Evolutionary conservation across 2,888 invertebrate species (phyloP).

Genomic region (Elmis aenea): DNA sequence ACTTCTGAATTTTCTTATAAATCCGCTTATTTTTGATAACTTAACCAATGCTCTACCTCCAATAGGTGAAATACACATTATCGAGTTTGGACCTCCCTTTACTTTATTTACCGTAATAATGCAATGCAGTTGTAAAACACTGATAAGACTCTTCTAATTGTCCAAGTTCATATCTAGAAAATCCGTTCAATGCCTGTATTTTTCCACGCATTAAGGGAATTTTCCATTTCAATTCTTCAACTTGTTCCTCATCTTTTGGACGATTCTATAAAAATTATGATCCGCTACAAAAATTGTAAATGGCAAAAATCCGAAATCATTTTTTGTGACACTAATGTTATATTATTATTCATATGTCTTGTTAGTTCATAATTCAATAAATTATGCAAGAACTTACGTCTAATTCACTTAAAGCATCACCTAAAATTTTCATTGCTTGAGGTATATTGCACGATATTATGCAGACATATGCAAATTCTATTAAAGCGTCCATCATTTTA

Average conservation of each 20-base stretch:
- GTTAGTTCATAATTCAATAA: conserved; percentile 3
- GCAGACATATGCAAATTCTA: conserved; percentile 56
- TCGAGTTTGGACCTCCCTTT: too few species aligned
- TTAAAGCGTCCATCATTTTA: conserved; percentile 51
- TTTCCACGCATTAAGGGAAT: conserved; percentile 44
- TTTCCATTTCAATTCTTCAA: conserved; percentile 40
- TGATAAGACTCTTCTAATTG: conserved; percentile 42
- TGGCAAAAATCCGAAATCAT: too few species aligned
- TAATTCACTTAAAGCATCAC: conserved; percentile 48
- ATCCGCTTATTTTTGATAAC: too few species aligned
- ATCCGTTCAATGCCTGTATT: conserved; percentile 45
- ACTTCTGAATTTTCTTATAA: too few species aligned
- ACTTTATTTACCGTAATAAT: conserved; percentile 38
- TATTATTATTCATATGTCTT: neutral
- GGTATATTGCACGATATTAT: conserved; percentile 53
- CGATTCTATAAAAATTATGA: neutral
- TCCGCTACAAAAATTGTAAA: neutral
- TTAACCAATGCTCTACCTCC: too few species aligned
- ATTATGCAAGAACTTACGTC: conserved; percentile 34
- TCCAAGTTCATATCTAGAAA: conserved; percentile 43
- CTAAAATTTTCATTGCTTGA: conserved; percentile 52
- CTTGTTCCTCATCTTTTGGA: conserved; percentile 15
- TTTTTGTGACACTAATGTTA: too few species aligned
- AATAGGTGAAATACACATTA: too few species aligned
- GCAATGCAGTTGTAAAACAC: conserved; percentile 40